phyloP scores from a whole-genome alignment of 37 sponge, comb jelly and placozoan genomes.

The Dysidea cf. avara region DNA sequence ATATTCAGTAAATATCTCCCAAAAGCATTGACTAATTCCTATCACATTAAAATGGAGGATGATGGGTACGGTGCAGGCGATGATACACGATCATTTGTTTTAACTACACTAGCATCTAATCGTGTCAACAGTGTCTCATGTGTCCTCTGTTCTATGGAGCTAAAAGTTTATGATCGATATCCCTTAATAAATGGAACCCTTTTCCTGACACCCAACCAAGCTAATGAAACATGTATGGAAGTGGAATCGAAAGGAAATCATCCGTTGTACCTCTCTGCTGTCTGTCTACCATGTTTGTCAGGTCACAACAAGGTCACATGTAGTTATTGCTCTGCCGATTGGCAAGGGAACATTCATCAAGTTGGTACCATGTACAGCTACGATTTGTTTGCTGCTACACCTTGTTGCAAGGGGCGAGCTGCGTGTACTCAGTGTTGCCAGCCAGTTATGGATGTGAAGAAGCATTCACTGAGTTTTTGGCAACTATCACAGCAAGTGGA shows the following conservation, averaged over 20 bases:
- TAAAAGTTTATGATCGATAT: slow-evolving; percentile 89
- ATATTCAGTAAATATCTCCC: slow-evolving; percentile 68
- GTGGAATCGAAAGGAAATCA: slow-evolving; percentile 72
- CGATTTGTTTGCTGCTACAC: slow-evolving; percentile 86
- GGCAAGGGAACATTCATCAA: slow-evolving; percentile 86
- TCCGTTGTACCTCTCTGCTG: slow-evolving; percentile 66
- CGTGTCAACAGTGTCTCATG: slow-evolving; percentile 71
- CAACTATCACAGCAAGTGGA: slow-evolving; percentile 61
- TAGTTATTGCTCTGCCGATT: slow-evolving; percentile 60
- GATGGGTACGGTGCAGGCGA: slow-evolving; percentile 88
- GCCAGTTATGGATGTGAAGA: slow-evolving; percentile 51
- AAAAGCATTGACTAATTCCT: slow-evolving; percentile 74
- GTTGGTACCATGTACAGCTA: slow-evolving; percentile 92
- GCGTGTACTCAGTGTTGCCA: slow-evolving; percentile 76
- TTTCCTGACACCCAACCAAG: slow-evolving; percentile 68
- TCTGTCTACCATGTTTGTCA: slow-evolving; percentile 78
- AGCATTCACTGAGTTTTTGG: slow-evolving; percentile 58
- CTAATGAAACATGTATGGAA: slow-evolving; percentile 38
- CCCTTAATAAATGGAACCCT: slow-evolving; percentile 89
- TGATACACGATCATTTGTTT: slow-evolving; percentile 80
- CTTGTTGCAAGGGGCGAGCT: slow-evolving; percentile 73
- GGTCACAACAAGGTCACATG: slow-evolving; percentile 73
- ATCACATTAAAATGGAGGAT: slow-evolving; percentile 96
- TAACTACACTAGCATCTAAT: slow-evolving; percentile 70
- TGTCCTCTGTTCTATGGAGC: slow-evolving; percentile 60